Evolutionary conservation across 1,140 invertebrate species (phyloP), one percentile per base, ranked within the genome.

Genomic region (Oryctes rhinoceros): DNA sequence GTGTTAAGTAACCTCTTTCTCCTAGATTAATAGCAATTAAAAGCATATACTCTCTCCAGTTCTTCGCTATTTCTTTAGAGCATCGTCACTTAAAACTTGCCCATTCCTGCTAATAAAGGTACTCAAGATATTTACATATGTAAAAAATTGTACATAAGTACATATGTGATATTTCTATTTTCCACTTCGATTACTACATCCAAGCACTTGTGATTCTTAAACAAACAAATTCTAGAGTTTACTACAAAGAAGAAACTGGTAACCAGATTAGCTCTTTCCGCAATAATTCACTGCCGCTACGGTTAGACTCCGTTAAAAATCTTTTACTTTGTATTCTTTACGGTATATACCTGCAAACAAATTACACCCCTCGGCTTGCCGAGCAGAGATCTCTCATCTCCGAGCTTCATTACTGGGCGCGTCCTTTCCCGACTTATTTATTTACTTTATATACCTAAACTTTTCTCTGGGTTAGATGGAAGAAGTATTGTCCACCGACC

Each of bases 401-500:
- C 49, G 18, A 15, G 65, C 65, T 71, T 71, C 65, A 24, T 71
- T 71, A 71, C 65, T 37, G 35, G 18, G 6, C 18, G 65, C 35
- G 65, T 4, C 24, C 35, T 9, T 13, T 71, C 65, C 65, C 35
- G 35, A 37, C 65, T 71, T 71, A 71, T 71, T 71, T 62, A 62
- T 62, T 62, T 71, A 15, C 20, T 71, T 30, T 37, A 37, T 71
- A 71, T 71, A 71, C 18, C 18, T 35, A 37, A 37, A 71, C 65
- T 37, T 30, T 24, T 30, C 65, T 15, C 53, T 59, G 18, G 13
- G 53, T 59, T 59, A 59, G 53, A 59, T 59, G 18, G 53, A 18
- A 62, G 24, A 71, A 35, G 65, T 71, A 71, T 71, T 71, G 30
- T 71, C 65, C 65, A 71, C 65, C 20, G 65, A 24, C 65, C 0